Conservation (phyloP, 1,140 invertebrate genomes). For the Choristoneura fumiferana region DNA sequence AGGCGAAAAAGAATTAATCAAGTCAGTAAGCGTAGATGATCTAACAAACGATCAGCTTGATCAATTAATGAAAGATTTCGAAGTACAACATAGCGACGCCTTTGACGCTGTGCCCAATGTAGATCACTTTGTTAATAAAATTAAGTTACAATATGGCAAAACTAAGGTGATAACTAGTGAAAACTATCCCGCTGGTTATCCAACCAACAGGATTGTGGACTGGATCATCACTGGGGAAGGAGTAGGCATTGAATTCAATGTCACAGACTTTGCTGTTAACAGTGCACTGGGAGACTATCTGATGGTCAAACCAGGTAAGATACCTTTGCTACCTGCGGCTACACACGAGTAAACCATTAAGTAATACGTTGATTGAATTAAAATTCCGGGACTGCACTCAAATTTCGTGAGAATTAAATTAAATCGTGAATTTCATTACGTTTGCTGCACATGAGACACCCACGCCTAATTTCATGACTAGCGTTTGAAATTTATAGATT, state of each 20-base stretch:
- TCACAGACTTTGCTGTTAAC: constrained; percentile 55
- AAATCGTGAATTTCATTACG: too few species aligned
- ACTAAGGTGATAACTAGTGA: constrained; percentile 46
- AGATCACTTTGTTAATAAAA: constrained; percentile 28
- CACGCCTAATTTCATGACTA: too few species aligned
- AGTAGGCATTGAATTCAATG: constrained; percentile 60
- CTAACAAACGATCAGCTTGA: constrained; percentile 33
- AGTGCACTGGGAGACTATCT: constrained; percentile 51
- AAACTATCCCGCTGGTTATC: constrained; percentile 48
- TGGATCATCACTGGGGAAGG: constrained; percentile 61
- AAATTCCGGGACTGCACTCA: too few species aligned
- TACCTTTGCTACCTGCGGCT: too few species aligned
- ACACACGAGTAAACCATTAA: too few species aligned
- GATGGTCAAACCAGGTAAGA: constrained; percentile 58
- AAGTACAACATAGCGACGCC: constrained; percentile 26
- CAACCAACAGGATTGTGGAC: constrained; percentile 47
- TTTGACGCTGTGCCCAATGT: constrained; percentile 25
- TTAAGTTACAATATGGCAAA: constrained; percentile 32
- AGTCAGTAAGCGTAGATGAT: constrained; percentile 25
- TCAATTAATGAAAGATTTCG: constrained; percentile 34
- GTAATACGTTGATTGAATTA: too few species aligned
- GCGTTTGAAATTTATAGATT: too few species aligned
- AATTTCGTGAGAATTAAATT: too few species aligned
- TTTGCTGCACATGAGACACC: too few species aligned
- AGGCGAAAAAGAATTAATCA: neutral